phyloP scores from a whole-genome alignment of 2,113 vertebrate genomes.

The Scopus umbretta region DNA sequence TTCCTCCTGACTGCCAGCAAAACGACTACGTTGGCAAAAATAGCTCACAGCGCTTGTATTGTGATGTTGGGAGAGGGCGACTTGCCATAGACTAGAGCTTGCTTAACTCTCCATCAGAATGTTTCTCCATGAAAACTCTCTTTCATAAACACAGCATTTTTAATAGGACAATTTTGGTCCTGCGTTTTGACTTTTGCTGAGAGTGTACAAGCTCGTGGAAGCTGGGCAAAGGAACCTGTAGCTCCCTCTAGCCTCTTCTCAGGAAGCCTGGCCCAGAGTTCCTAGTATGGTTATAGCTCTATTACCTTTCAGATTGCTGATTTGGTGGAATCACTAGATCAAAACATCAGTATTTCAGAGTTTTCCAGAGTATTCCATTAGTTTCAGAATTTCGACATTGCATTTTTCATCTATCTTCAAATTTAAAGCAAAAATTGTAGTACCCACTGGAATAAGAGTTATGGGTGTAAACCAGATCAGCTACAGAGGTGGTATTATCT shows the following conservation, averaged over 20 bases:
- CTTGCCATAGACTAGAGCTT: neutral
- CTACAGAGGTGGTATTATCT: neutral
- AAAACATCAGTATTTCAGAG: neutral
- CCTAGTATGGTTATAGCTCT: neutral
- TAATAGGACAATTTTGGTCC: neutral
- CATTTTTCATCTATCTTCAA: neutral
- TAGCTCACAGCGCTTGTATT: neutral
- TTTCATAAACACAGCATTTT: neutral
- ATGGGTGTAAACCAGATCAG: neutral
- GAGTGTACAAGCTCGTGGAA: accelerated
- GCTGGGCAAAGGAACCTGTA: neutral
- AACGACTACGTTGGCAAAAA: neutral
- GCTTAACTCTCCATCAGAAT: neutral
- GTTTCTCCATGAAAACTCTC: neutral
- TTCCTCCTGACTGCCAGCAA: neutral
- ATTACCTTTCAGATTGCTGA: neutral
- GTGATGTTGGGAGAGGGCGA: neutral
- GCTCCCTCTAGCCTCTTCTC: neutral
- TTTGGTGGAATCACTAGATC: neutral
- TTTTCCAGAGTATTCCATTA: neutral
- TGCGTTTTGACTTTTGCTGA: neutral
- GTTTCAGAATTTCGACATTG: neutral
- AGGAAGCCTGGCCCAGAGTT: neutral
- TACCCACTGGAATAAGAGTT: neutral
- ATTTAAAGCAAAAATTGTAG: neutral